A percentile compares a stretch with the other conserved stretches of the same genome.
phyloP scores from a whole-genome alignment of 2,113 vertebrate species.

The Lonchura striata region DNA sequence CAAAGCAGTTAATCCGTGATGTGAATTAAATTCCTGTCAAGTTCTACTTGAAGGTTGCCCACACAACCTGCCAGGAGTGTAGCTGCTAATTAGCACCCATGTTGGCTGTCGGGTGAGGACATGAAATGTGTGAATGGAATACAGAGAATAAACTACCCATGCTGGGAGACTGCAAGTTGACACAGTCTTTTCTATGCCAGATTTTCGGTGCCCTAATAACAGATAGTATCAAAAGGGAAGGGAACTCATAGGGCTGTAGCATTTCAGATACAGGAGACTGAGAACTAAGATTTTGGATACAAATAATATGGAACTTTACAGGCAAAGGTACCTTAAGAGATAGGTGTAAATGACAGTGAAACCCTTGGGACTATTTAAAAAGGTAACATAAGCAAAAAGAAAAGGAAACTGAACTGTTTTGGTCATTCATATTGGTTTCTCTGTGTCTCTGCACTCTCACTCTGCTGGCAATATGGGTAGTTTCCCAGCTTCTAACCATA shows the following conservation, averaged over 20 bases:
- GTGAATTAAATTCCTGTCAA: constrained; percentile 12
- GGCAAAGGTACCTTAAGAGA: background rate
- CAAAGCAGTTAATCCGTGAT: background rate
- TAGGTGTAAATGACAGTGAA: background rate
- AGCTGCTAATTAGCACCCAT: constrained; percentile 50
- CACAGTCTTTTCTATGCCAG: background rate
- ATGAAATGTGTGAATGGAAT: constrained; percentile 7
- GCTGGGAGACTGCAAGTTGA: background rate
- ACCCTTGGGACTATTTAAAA: background rate
- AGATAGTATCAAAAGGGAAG: background rate
- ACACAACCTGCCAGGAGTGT: background rate
- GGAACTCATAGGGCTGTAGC: background rate
- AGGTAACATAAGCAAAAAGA: background rate
- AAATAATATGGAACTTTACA: background rate
- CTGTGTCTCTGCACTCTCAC: background rate
- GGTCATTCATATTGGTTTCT: background rate
- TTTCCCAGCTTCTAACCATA: constrained; percentile 24
- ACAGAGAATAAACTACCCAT: background rate
- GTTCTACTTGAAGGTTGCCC: constrained; percentile 16
- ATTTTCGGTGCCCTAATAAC: background rate
- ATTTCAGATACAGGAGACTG: background rate
- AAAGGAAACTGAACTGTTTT: background rate
- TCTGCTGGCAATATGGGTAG: background rate
- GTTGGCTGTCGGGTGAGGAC: background rate
- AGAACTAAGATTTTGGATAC: background rate